A percentile compares a stretch with the other conserved stretches of the same genome.
These are phyloP conservation scores for Apodemia mormo DNA, from an alignment of 2,888 invertebrate species.

Conservation along the genomic window DNA sequence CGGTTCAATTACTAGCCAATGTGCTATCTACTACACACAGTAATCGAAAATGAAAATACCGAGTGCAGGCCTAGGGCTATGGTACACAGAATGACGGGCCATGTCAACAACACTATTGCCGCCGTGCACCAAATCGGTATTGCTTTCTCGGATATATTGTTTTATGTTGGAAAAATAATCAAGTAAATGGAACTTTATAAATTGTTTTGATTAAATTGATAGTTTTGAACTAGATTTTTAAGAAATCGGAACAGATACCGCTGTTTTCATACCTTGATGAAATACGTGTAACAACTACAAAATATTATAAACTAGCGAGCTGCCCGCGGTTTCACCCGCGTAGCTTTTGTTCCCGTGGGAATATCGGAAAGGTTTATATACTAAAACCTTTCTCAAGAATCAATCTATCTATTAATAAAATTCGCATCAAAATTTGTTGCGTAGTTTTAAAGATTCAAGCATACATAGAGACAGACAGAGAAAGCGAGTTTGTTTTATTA, in stretches of 20 bases:
- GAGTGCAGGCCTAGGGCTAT: conserved; percentile 49
- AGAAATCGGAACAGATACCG: background rate
- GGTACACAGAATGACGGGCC: conserved; percentile 42
- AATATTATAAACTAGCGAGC: no score
- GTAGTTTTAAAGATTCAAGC: no score
- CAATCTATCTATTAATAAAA: no score
- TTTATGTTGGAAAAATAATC: conserved; percentile 1
- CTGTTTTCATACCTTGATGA: background rate
- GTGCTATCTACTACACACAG: conserved; percentile 71
- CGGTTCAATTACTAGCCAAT: conserved; percentile 76
- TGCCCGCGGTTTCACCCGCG: no score
- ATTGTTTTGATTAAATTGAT: no score
- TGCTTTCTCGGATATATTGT: conserved; percentile 8
- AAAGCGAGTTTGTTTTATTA: no score
- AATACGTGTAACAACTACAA: background rate
- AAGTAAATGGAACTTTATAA: no score
- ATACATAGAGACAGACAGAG: no score
- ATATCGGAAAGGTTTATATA: no score
- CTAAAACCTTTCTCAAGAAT: no score
- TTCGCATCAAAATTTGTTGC: no score
- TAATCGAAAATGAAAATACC: conserved; percentile 70
- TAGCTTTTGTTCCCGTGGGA: no score
- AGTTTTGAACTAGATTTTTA: background rate
- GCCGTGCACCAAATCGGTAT: conserved; percentile 30
- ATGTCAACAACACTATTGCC: conserved; percentile 52